Conservation (phyloP, 2,888 invertebrate species). For the Ochropacha duplaris region DNA sequence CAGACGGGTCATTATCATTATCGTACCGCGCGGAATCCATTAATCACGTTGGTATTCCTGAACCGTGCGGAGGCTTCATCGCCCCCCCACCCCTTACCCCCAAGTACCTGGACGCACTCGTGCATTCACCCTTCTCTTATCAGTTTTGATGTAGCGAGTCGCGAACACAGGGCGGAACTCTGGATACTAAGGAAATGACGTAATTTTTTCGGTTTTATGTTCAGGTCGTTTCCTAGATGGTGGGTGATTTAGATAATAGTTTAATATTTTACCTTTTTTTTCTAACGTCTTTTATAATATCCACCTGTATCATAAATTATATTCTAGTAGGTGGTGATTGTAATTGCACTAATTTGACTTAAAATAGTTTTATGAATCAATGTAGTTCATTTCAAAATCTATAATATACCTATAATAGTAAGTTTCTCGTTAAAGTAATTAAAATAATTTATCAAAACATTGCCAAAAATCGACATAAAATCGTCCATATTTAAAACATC, state of each 20-base stretch:
- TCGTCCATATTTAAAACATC: neutral
- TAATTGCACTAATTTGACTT: too few species aligned
- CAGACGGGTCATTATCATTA: constrained; percentile 78
- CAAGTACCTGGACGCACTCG: constrained; percentile 77
- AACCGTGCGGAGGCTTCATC: constrained; percentile 49
- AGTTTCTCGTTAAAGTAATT: too few species aligned
- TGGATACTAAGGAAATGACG: constrained; percentile 53
- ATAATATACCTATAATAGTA: too few species aligned
- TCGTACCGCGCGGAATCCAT: constrained; percentile 71
- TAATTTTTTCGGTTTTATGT: constrained; percentile 28
- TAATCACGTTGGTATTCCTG: constrained; percentile 79
- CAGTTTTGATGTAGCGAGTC: constrained; percentile 69
- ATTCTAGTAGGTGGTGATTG: too few species aligned
- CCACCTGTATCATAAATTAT: neutral
- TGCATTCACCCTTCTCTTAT: constrained; percentile 80
- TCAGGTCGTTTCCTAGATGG: constrained; percentile 16
- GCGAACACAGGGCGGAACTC: constrained; percentile 61
- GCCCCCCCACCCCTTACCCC: constrained; percentile 45
- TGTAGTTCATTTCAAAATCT: too few species aligned
- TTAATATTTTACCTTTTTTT: constrained; percentile 15
- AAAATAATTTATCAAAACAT: neutral
- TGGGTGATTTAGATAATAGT: constrained; percentile 9
- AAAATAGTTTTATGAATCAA: too few species aligned
- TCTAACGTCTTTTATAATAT: neutral
- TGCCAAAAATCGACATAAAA: too few species aligned